Percentiles rank a stretch among this genome's conserved stretches.
Evolutionary conservation across 1,140 invertebrate genomes (phyloP).

Genomic region (Ceratoteleas bidentatus): DNA sequence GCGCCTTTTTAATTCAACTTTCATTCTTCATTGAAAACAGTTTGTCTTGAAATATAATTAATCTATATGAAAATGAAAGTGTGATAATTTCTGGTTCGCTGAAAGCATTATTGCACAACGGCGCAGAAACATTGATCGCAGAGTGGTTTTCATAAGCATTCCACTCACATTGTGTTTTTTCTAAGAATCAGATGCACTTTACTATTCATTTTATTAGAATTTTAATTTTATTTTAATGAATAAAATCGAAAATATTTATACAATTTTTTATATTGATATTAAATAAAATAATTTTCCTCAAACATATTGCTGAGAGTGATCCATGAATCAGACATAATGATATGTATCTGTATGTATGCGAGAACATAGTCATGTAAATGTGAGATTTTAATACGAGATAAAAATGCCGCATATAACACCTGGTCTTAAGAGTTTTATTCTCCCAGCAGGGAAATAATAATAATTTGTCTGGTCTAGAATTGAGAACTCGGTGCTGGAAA

Average conservation of each 20-base stretch:
- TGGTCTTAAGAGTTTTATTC: background rate
- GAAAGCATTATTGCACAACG: slow-evolving; percentile 26
- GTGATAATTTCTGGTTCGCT: slow-evolving; percentile 16
- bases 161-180: background rate
- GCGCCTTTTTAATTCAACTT: slow-evolving; percentile 6
- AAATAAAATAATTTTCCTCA: too few relatives aligned
- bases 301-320: too few relatives aligned
- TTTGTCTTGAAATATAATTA: slow-evolving; percentile 20
- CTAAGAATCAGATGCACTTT: too few relatives aligned
- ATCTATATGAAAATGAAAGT: slow-evolving; percentile 41
- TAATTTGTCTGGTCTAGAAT: too few relatives aligned
- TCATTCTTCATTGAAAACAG: slow-evolving; percentile 26
- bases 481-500: too few relatives aligned
- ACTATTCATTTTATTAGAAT: too few relatives aligned
- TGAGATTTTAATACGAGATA: background rate
- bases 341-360: too few relatives aligned
- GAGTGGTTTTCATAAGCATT: slow-evolving; percentile 15
- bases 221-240: background rate
- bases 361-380: background rate
- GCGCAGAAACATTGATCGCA: slow-evolving; percentile 12
- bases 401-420: background rate
- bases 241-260: background rate
- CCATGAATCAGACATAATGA: too few relatives aligned
- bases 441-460: background rate
- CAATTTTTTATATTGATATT: too few relatives aligned